These are phyloP conservation scores for Parasteatoda lunata DNA, from an alignment of 2,888 invertebrate genomes.

Conservation along the genomic window DNA sequence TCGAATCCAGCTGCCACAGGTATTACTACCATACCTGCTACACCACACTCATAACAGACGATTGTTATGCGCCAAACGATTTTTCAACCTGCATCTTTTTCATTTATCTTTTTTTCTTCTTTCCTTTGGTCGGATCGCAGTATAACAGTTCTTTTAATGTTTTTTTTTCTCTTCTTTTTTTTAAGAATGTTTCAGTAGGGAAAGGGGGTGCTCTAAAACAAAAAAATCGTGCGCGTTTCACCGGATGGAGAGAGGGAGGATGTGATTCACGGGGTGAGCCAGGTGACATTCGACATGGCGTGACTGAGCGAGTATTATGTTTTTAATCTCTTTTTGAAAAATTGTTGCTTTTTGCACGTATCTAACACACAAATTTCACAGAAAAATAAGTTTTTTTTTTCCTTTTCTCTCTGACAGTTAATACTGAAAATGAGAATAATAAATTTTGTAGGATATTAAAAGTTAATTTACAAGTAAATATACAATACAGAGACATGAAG, in stretches of 20 bases:
- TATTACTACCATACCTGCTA: constrained; percentile 28
- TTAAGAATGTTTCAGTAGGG: neutral
- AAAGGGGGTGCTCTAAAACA: neutral
- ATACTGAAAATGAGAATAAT: neutral
- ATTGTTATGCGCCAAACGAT: constrained; percentile 2
- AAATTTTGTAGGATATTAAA: neutral
- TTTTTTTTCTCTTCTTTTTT: neutral
- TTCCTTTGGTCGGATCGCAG: neutral
- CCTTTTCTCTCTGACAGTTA: neutral
- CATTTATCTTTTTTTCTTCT: neutral
- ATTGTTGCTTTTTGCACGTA: neutral
- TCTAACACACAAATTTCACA: neutral
- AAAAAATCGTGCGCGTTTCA: neutral
- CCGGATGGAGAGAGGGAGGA: neutral
- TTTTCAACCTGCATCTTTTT: constrained; percentile 25
- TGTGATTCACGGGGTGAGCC: constrained; percentile 8
- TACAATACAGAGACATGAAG: neutral
- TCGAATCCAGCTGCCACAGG: constrained; percentile 30
- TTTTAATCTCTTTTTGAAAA: neutral
- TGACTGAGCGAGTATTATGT: neutral
- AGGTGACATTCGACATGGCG: constrained; percentile 6
- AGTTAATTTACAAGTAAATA: neutral
- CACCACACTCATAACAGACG: neutral
- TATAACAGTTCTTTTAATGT: neutral
- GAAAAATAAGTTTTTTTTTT: neutral